Percentiles rank a stretch among this genome's conserved stretches.
These are phyloP conservation scores for Ciconia nigra DNA, from an alignment of 2,797 vertebrate species.

Conservation along the genomic window DNA sequence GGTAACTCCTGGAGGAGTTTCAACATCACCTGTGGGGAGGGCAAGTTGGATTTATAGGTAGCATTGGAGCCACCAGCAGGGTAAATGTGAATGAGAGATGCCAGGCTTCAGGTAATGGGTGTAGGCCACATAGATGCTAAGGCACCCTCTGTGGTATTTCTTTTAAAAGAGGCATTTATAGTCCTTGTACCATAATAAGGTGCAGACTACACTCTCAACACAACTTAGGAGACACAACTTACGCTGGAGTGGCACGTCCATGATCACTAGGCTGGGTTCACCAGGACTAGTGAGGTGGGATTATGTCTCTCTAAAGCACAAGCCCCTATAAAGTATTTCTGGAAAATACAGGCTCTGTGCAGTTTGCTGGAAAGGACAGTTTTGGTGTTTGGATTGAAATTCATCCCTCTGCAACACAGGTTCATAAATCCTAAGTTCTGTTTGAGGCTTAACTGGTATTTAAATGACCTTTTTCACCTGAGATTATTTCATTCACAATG, in stretches of 20 bases:
- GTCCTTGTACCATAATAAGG: accelerated
- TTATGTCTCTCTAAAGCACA: neutral
- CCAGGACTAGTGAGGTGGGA: neutral
- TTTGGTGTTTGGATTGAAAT: neutral
- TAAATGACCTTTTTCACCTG: neutral
- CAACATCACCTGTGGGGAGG: neutral
- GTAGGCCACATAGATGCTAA: neutral
- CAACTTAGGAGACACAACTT: neutral
- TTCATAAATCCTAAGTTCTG: neutral
- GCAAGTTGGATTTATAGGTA: neutral
- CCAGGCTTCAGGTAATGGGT: neutral
- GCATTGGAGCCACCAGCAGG: neutral
- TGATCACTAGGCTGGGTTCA: neutral
- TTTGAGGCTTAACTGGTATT: neutral
- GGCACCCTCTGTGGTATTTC: neutral
- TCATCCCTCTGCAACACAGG: neutral
- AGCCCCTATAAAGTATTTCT: neutral
- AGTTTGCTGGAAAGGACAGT: neutral
- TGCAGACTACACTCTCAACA: neutral
- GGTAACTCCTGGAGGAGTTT: neutral
- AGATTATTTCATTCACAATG: neutral
- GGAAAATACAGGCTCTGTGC: neutral
- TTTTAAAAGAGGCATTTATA: neutral
- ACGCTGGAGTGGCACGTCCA: neutral
- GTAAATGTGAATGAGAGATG: neutral